A percentile compares a stretch with the other conserved stretches of the same genome.
Conservation (phyloP, 1,140 invertebrate species). For the Chrysopa pallens region DNA sequence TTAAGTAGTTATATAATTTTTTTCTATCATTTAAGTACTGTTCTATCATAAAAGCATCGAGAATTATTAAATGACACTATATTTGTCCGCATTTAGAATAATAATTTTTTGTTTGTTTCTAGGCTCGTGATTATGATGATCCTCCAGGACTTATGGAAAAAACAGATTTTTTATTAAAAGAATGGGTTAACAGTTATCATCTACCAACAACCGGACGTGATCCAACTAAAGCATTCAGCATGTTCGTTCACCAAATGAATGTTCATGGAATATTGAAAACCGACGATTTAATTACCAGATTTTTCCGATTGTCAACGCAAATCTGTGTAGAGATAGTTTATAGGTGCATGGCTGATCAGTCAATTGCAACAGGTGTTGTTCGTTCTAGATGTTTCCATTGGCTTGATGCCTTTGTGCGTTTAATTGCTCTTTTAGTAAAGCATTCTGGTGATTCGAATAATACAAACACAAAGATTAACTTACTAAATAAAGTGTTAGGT, state of each 20-base stretch:
- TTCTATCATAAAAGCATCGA: too few relatives aligned
- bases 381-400: slow-evolving; percentile 90
- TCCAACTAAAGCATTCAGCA: slow-evolving; percentile 81
- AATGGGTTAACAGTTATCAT: slow-evolving; percentile 89
- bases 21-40: too few relatives aligned
- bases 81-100: too few relatives aligned
- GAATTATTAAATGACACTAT: too few relatives aligned
- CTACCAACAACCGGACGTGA: slow-evolving; percentile 57
- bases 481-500: slow-evolving; percentile 90
- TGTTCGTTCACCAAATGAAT: slow-evolving; percentile 94
- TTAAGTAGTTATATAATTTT: too few relatives aligned
- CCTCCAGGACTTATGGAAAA: slow-evolving; percentile 88
- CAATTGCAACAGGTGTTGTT: slow-evolving; percentile 35
- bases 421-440: slow-evolving; percentile 91
- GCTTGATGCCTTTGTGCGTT: slow-evolving; percentile 85
- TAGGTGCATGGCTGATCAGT: slow-evolving; percentile 40
- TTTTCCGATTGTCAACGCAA: slow-evolving; percentile 92
- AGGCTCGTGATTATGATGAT: slow-evolving; percentile 72
- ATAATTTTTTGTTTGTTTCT: too few relatives aligned
- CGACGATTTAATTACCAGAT: slow-evolving; percentile 91
- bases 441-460: slow-evolving; percentile 79
- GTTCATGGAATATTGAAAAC: slow-evolving; percentile 91
- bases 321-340: slow-evolving; percentile 94
- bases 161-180: slow-evolving; percentile 80
- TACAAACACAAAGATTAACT: slow-evolving; percentile 86